Evolutionary conservation across 1,140 invertebrate species (phyloP), one percentile per base, ranked within the genome.

Genomic region (Temnothorax longispinosus): DNA sequence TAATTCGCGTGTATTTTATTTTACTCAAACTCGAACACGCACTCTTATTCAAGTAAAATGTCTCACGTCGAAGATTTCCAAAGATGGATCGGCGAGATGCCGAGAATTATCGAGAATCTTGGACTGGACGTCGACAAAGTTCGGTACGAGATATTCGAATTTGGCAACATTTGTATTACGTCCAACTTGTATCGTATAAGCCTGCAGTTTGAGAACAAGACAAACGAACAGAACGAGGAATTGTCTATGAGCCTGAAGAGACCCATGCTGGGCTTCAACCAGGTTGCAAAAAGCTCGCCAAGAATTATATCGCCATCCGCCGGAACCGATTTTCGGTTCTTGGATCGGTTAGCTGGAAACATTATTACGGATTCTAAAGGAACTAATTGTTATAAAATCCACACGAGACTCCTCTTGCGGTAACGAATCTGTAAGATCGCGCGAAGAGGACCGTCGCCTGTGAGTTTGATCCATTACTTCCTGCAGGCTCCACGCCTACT

Each of bases 381-480:
- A 60, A 85, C 85, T 77, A 58, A 91, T 91, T 89, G 89, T 89
- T 91, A 90, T 85, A 90, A 88, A 90, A 88, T 90, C 60, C 67
- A 85, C 21, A 54, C 35, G 58, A 32, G 47, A 60, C 64, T 82
- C 65, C 75, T 65, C 75, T 60, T 50, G 71, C 64, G 52, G 76
- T 85, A 89, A 91, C 85, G 87, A 91, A 89, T 91, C 85, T 85
- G 81, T 91, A 89, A 91, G 85, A 91, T 91, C 21, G 64, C 71
- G 65, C 50, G 11, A 52, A 65, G 80, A 90, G 62, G 77, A 80
- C 82, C 58, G 78, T 77, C 88, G 74, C 69, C 62, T 80, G 88
- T 88, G 90, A 93, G 91, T 94, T 93, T 94, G 94, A 94, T 94
- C 94, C 94, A 94, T 94, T 92, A 92, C 94, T 94, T 94, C 94